Percentiles rank a stretch among this genome's conserved stretches.
Conservation (phyloP, 2,113 vertebrate species). For the Pheucticus melanocephalus region DNA sequence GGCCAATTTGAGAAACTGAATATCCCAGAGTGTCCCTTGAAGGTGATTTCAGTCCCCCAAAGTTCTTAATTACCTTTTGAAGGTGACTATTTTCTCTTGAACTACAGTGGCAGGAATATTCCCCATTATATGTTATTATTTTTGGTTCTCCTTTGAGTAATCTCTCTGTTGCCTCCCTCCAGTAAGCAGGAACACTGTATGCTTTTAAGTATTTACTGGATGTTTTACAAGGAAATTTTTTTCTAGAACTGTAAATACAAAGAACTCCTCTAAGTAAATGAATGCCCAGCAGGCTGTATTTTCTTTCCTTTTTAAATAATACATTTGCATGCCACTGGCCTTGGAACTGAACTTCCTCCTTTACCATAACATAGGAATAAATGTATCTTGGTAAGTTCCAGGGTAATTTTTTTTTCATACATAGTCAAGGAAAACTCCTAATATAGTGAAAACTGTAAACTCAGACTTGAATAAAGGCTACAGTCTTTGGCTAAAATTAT, state of each 20-base stretch:
- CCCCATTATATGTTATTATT: background rate
- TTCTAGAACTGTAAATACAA: constrained; percentile 20
- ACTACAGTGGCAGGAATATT: background rate
- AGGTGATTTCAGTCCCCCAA: background rate
- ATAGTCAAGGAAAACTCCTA: background rate
- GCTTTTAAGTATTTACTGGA: constrained; percentile 20
- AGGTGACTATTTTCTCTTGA: background rate
- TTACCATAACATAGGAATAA: background rate
- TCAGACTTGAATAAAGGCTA: background rate
- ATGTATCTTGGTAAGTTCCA: background rate
- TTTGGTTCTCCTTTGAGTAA: background rate
- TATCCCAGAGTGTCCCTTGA: background rate
- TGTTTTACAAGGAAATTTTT: background rate
- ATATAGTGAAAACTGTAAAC: background rate
- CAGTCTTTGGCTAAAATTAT: background rate
- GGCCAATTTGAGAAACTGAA: background rate
- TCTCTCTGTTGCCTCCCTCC: background rate
- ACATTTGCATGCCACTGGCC: background rate
- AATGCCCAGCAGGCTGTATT: constrained; percentile 6
- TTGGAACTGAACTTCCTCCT: constrained; percentile 18
- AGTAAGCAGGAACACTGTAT: background rate
- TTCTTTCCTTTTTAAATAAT: constrained; percentile 49
- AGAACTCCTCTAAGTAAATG: constrained; percentile 13
- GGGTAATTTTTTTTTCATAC: background rate
- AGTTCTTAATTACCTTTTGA: background rate